These are phyloP conservation scores for Drosophila neonasuta DNA, from an alignment of 2,888 invertebrate genomes.

Conservation along the genomic window DNA sequence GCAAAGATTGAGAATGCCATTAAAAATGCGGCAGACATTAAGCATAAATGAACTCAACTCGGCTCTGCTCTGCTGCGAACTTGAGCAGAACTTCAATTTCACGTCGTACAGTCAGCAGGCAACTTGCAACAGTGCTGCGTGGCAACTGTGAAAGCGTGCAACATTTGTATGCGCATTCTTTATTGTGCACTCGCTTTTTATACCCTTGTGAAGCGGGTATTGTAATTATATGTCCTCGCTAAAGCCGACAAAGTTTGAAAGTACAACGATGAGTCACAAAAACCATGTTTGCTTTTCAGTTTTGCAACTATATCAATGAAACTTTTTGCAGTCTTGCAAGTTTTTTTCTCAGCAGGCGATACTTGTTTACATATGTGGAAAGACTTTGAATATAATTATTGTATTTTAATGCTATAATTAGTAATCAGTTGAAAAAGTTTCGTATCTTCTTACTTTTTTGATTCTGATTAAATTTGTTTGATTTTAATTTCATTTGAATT, in stretches of 20 bases:
- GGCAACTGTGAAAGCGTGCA: slow-evolving; percentile 11
- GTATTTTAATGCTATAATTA: too few relatives aligned
- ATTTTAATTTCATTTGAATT: too few relatives aligned
- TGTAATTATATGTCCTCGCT: background rate
- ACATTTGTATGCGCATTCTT: slow-evolving; percentile 12
- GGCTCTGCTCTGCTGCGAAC: slow-evolving; percentile 21
- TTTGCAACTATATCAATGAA: too few relatives aligned
- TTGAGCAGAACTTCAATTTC: slow-evolving; percentile 42
- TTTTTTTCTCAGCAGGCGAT: too few relatives aligned
- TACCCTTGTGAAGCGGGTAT: slow-evolving; percentile 5
- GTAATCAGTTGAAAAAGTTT: too few relatives aligned
- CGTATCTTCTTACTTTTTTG: too few relatives aligned
- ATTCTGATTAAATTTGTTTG: too few relatives aligned
- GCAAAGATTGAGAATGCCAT: slow-evolving; percentile 55
- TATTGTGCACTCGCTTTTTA: slow-evolving; percentile 4
- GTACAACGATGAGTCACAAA: too few relatives aligned
- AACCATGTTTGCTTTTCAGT: too few relatives aligned
- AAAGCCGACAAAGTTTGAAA: background rate
- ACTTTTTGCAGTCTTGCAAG: too few relatives aligned
- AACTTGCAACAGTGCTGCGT: slow-evolving; percentile 11
- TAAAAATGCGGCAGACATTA: slow-evolving; percentile 71
- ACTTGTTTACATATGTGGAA: too few relatives aligned
- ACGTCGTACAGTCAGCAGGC: slow-evolving; percentile 26
- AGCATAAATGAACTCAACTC: slow-evolving; percentile 71
- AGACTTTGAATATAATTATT: too few relatives aligned